A percentile compares a stretch with the other conserved stretches of the same genome.
These are phyloP conservation scores for Coreoperca whiteheadi DNA, from an alignment of 2,113 vertebrate genomes.

Conservation along the genomic window DNA sequence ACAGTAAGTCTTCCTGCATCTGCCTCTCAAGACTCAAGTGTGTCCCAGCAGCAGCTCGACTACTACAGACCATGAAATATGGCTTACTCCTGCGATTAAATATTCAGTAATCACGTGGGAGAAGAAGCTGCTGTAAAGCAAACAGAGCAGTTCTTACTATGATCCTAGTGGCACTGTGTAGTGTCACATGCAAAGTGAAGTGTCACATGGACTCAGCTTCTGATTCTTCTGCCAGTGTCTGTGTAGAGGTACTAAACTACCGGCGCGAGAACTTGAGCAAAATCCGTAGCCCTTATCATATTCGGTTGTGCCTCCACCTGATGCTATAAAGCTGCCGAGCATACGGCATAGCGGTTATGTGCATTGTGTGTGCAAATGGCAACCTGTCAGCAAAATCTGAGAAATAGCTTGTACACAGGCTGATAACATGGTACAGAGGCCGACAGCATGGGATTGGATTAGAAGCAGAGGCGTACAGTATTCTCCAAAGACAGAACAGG, in stretches of 20 bases:
- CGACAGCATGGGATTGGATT: slow-evolving; percentile 56
- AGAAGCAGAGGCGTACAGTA: slow-evolving; percentile 43
- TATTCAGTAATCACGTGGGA: slow-evolving; percentile 65
- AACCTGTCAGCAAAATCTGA: slow-evolving; percentile 64
- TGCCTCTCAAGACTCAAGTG: slow-evolving; percentile 28
- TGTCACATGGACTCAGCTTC: slow-evolving; percentile 23
- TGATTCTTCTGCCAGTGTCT: slow-evolving; percentile 32
- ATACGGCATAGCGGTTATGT: background rate
- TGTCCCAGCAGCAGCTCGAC: slow-evolving; percentile 31
- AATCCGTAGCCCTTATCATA: background rate
- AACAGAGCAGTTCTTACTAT: slow-evolving; percentile 38
- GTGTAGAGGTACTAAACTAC: slow-evolving; percentile 8
- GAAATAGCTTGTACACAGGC: slow-evolving; percentile 20
- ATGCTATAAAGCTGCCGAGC: slow-evolving; percentile 44
- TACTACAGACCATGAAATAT: slow-evolving; percentile 55
- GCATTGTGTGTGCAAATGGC: slow-evolving; percentile 52
- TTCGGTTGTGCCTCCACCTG: slow-evolving; percentile 7
- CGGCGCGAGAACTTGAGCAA: slow-evolving; percentile 20
- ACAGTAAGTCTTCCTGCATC: background rate
- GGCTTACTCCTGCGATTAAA: slow-evolving; percentile 65
- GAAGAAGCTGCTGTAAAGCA: slow-evolving; percentile 53
- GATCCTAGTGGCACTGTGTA: slow-evolving; percentile 22
- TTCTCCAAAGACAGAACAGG: slow-evolving; percentile 56
- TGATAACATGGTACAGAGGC: slow-evolving; percentile 41
- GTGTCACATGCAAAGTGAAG: slow-evolving; percentile 36